phyloP scores from a whole-genome alignment of 2,888 invertebrate genomes.

The Nysson spinosus region DNA sequence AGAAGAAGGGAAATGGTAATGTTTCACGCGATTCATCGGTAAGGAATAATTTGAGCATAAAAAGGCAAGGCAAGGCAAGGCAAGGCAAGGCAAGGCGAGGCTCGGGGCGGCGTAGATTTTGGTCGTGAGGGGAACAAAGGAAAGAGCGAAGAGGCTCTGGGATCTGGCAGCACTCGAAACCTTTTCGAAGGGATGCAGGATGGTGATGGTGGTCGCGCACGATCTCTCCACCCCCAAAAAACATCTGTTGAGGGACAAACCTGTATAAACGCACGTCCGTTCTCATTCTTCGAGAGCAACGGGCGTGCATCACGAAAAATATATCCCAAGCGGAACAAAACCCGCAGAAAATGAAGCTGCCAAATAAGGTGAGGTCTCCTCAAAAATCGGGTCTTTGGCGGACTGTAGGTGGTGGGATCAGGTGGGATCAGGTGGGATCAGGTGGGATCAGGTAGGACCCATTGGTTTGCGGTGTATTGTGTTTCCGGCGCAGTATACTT shows the following conservation, averaged over 20 bases:
- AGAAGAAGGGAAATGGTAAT: slow-evolving; percentile 1
- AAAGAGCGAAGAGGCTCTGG: slow-evolving; percentile 9
- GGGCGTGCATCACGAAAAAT: slow-evolving; percentile 23
- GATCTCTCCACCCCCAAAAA: slow-evolving; percentile 39
- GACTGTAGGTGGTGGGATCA: too few relatives aligned
- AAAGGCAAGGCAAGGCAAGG: too few relatives aligned
- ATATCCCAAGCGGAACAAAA: too few relatives aligned
- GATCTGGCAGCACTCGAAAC: slow-evolving; percentile 59
- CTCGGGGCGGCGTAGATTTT: slow-evolving; percentile 5
- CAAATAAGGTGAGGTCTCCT: too few relatives aligned
- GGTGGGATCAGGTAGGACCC: too few relatives aligned
- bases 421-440: too few relatives aligned
- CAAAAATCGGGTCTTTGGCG: too few relatives aligned
- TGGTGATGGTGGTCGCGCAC: slow-evolving; percentile 19
- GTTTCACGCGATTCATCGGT: slow-evolving; percentile 20
- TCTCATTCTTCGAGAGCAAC: slow-evolving; percentile 23
- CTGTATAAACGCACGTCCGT: slow-evolving; percentile 30
- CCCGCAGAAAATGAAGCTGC: too few relatives aligned
- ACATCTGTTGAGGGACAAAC: slow-evolving; percentile 53
- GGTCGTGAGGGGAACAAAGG: slow-evolving; percentile 28
- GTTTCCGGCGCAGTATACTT: too few relatives aligned
- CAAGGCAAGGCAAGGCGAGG: too few relatives aligned
- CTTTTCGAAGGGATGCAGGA: slow-evolving; percentile 47
- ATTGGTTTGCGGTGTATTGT: too few relatives aligned
- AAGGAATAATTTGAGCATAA: neutral